A percentile compares a stretch with the other conserved stretches of the same genome.
Conservation (phyloP, 2,888 invertebrate species). For the Drosophila kanekoi region DNA sequence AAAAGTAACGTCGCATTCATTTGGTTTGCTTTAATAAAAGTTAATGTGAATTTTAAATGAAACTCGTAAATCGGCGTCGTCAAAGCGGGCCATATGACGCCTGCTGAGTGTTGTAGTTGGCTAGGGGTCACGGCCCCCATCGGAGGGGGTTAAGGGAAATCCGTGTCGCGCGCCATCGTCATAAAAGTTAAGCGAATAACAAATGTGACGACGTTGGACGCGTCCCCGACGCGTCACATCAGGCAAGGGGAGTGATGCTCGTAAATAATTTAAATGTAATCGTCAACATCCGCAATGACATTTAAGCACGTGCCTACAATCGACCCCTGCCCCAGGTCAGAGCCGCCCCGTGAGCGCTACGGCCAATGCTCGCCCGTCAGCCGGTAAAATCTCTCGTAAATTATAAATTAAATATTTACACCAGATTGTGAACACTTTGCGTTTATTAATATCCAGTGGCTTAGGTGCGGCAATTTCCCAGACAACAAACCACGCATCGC, state of each 20-base stretch:
- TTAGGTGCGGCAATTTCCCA: slow-evolving; percentile 55
- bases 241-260: slow-evolving; percentile 42
- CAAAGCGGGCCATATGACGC: slow-evolving; percentile 56
- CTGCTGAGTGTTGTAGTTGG: slow-evolving; percentile 46
- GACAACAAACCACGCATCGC: slow-evolving; percentile 34
- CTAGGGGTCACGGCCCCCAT: slow-evolving; percentile 14
- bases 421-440: slow-evolving; percentile 75
- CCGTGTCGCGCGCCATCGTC: slow-evolving; percentile 67
- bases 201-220: slow-evolving; percentile 63
- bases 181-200: slow-evolving; percentile 81
- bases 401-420: slow-evolving; percentile 81
- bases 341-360: neutral
- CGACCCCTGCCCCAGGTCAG: slow-evolving; percentile 30
- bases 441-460: slow-evolving; percentile 77
- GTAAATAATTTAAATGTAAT: slow-evolving; percentile 82
- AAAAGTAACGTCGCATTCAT: slow-evolving; percentile 62
- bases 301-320: slow-evolving; percentile 76
- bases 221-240: slow-evolving; percentile 27
- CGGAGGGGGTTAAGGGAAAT: slow-evolving; percentile 59
- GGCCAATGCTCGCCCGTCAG: slow-evolving; percentile 16
- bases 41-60: slow-evolving; percentile 74
- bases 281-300: slow-evolving; percentile 80
- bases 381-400: slow-evolving; percentile 70
- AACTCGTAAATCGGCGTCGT: slow-evolving; percentile 65
- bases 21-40: slow-evolving; percentile 71